Evolutionary conservation across 2,797 vertebrate genomes (phyloP), one percentile per base, ranked within the genome.

Genomic region (Onychomys torridus): DNA sequence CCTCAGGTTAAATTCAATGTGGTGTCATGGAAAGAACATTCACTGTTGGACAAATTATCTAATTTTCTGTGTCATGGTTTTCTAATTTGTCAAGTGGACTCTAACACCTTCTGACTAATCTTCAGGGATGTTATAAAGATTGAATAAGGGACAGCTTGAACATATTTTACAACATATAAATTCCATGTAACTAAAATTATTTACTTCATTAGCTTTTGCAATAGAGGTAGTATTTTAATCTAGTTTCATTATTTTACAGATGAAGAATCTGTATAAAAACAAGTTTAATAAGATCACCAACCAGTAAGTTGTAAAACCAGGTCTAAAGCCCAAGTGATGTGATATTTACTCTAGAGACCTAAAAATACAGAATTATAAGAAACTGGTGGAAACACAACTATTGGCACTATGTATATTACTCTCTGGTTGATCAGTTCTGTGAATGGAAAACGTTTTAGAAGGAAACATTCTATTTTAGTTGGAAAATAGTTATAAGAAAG

Each of bases 1-100:
- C 21, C 10, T 95, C 59, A 86, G 40, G 63, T 95, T 67, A 94
- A 93, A 94, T 76, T 96, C 32, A 84, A 19, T n/a, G 6, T 88
- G 46, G 11, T 76, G 10, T 67, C 23, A 25, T 59, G 43, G 57
- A 61, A 94, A 79, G n/a, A 90, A 82, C 11, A 59, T 79, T 91
- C n/a, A 46, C 91, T 34, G 13, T 61, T 85, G 25, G 17, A 21
- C 23, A 94, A 85, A 78, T 95, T 43, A 79, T n/a, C 46, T 90
- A 79, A 67, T 55, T 83, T 86, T 95, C 57, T 95, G 29, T 34
- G 40, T 32, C 52, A 73, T 25, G 69, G 27, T 93, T 84, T 93
- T 84, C 43, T 95, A 52, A 88, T 81, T 88, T 61, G 21, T 84
- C 32, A 91, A 81, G 23, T 79, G 34, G 40, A 90, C 21, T 88